phyloP scores from a whole-genome alignment of 2,113 vertebrate genomes.

The Gobiocypris rarus region DNA sequence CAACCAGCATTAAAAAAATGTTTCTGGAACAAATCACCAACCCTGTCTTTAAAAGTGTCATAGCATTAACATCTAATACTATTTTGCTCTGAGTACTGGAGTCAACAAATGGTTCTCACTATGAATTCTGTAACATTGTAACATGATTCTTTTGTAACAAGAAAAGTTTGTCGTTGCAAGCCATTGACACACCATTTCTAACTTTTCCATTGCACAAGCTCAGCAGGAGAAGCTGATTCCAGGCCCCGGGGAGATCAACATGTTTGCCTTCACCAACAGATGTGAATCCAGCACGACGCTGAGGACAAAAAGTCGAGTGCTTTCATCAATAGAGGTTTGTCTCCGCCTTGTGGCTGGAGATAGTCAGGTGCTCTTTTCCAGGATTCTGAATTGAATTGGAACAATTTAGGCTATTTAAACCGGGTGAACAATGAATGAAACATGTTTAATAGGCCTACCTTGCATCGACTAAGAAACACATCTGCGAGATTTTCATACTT shows the following conservation, averaged over 20 bases:
- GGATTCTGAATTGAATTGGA: neutral
- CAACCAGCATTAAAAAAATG: too few species aligned
- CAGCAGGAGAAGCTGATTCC: slow-evolving; percentile 70
- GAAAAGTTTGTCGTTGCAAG: neutral
- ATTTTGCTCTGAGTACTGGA: neutral
- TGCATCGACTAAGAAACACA: slow-evolving; percentile 63
- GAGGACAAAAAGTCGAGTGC: slow-evolving; percentile 11
- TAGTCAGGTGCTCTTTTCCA: neutral
- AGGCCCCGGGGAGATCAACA: slow-evolving; percentile 64
- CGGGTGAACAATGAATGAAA: neutral
- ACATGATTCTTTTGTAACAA: neutral
- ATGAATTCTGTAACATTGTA: neutral
- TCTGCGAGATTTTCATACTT: slow-evolving; percentile 57
- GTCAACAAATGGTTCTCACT: neutral
- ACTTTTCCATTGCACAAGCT: slow-evolving; percentile 74
- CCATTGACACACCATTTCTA: slow-evolving; percentile 70
- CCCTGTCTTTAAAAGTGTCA: neutral
- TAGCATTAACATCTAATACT: neutral
- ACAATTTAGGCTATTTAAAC: neutral
- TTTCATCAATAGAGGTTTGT: slow-evolving; percentile 14
- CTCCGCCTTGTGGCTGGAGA: slow-evolving; percentile 35
- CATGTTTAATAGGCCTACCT: slow-evolving; percentile 46
- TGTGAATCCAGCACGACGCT: slow-evolving; percentile 66
- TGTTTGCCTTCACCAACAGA: slow-evolving; percentile 58
- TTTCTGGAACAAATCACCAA: too few species aligned